A percentile compares a stretch with the other conserved stretches of the same genome.
phyloP scores from a whole-genome alignment of 2,113 vertebrate genomes.

The Orientallactaga bullata region DNA sequence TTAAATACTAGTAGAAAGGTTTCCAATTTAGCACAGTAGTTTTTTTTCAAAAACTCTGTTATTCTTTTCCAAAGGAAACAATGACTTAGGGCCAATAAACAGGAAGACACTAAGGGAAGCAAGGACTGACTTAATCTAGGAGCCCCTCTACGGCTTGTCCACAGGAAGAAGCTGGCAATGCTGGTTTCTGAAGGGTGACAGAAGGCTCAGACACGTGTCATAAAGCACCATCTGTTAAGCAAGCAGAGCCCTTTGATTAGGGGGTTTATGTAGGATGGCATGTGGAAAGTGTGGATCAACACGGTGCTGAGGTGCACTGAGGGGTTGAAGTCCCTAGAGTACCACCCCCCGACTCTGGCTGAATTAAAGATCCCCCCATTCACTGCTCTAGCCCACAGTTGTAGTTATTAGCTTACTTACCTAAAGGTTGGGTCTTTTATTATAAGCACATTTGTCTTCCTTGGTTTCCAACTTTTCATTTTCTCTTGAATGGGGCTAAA shows the following conservation, averaged over 20 bases:
- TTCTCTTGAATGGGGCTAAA: not conserved
- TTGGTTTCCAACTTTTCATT: not conserved
- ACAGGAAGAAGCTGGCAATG: not conserved
- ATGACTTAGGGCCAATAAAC: not conserved
- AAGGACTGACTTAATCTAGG: not conserved
- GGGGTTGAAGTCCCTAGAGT: not conserved
- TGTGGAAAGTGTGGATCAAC: not conserved
- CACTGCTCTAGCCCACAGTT: not conserved
- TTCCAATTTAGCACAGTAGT: not conserved
- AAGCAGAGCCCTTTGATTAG: not conserved
- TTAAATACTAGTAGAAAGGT: not conserved
- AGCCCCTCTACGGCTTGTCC: not conserved
- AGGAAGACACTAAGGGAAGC: not conserved
- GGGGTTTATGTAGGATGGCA: not conserved
- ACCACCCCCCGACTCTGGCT: not conserved
- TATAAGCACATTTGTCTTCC: not conserved
- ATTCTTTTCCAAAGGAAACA: constrained; percentile 35
- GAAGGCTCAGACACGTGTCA: not conserved
- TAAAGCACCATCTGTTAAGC: not conserved
- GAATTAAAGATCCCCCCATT: not conserved
- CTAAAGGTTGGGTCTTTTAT: not conserved
- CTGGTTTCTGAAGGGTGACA: not conserved
- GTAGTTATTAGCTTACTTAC: not conserved
- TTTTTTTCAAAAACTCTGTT: not conserved
- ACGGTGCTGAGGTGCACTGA: not conserved